A percentile compares a stretch with the other conserved stretches of the same genome.
Evolutionary conservation across 2,888 invertebrate species (phyloP).

Genomic region (Spialia ferax): DNA sequence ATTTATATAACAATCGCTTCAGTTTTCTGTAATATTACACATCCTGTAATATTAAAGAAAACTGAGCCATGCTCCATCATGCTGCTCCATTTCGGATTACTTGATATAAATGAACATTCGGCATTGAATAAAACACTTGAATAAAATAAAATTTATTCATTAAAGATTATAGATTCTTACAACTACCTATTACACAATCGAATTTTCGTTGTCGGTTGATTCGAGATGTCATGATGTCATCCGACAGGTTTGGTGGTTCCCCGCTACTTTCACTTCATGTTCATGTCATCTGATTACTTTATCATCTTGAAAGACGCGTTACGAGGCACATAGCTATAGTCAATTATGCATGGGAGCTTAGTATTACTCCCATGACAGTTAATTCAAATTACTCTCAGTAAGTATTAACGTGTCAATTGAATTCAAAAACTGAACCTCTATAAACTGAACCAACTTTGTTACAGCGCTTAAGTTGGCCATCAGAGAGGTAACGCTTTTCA

Average conservation of each 20-base stretch:
- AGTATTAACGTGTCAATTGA: neutral
- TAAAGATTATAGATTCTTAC: conserved; percentile 16
- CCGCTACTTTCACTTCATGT: conserved; percentile 59
- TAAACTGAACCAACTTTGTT: too few relatives aligned
- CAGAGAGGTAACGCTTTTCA: neutral
- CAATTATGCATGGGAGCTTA: conserved; percentile 13
- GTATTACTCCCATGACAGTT: neutral
- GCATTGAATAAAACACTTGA: neutral
- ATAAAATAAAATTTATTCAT: neutral
- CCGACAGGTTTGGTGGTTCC: conserved; percentile 60
- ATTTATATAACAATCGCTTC: neutral
- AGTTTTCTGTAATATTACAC: neutral
- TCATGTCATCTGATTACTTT: conserved; percentile 52
- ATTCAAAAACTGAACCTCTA: neutral
- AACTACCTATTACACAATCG: conserved; percentile 36
- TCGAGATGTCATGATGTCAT: conserved; percentile 59
- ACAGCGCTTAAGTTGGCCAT: neutral
- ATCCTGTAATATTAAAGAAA: neutral
- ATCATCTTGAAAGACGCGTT: conserved; percentile 47
- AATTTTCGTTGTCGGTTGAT: conserved; percentile 29
- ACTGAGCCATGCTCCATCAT: too few relatives aligned
- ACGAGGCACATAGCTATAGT: conserved; percentile 33
- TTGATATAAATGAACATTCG: too few relatives aligned
- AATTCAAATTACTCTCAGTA: neutral
- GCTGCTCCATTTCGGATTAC: too few relatives aligned